Evolutionary conservation across 2,888 invertebrate genomes (phyloP).

Genomic region (Drosophila affinis): DNA sequence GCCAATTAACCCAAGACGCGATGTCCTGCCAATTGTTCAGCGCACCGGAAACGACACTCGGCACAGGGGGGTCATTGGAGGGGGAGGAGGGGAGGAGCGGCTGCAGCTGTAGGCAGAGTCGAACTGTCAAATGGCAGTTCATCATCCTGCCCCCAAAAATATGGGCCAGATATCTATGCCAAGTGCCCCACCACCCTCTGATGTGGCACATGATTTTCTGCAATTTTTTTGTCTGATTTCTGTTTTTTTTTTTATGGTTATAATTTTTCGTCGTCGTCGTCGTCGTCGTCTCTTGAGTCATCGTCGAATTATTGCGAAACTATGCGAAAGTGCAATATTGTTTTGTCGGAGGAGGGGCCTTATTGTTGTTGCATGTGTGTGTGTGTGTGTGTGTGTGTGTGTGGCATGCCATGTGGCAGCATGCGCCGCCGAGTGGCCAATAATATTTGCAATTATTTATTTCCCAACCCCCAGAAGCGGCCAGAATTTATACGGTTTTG

Average conservation of each 20-base stretch:
- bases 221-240: constrained; percentile 5
- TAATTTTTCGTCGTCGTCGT: constrained; percentile 54
- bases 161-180: not conserved
- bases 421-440: constrained; percentile 75
- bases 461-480: constrained; percentile 39
- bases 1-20: constrained; percentile 22
- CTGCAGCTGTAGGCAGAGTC: not conserved
- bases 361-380: constrained; percentile 52
- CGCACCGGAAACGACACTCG: constrained; percentile 10
- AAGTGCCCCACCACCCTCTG: not conserved
- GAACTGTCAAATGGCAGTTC: constrained; percentile 19
- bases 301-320: constrained; percentile 75
- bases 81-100: too few species aligned
- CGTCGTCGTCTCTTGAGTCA: constrained; percentile 64
- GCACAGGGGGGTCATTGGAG: too few species aligned
- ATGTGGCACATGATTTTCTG: not conserved
- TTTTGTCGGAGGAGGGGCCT: constrained; percentile 39
- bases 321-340: constrained; percentile 58
- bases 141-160: constrained; percentile 24
- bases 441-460: constrained; percentile 78
- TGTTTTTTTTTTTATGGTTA: constrained; percentile 58
- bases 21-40: constrained; percentile 35
- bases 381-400: constrained; percentile 48
- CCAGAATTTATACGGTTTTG: not conserved
- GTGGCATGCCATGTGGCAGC: constrained; percentile 27